Conservation (phyloP, 2,888 invertebrate species). For the Eupsilia transversa region DNA sequence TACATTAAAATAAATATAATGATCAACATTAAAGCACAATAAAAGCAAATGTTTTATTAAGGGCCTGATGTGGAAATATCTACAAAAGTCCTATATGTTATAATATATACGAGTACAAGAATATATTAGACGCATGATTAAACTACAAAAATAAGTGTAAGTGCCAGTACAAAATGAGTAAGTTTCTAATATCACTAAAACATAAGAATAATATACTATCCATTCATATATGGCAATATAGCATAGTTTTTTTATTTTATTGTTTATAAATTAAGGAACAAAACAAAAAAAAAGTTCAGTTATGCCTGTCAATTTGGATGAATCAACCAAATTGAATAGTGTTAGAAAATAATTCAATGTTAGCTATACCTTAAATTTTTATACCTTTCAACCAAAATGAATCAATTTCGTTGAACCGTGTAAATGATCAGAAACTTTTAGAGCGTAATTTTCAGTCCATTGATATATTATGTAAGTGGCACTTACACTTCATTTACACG, state of each 20-base stretch:
- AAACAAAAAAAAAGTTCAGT: too few species aligned
- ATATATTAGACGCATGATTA: slow-evolving; percentile 29
- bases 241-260: too few species aligned
- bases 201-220: not conserved
- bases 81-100: slow-evolving; percentile 11
- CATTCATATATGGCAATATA: not conserved
- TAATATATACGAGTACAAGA: slow-evolving; percentile 6
- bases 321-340: not conserved
- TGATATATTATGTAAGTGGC: not conserved
- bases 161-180: slow-evolving; percentile 4
- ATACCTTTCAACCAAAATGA: not conserved
- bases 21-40: not conserved
- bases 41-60: not conserved
- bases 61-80: not conserved
- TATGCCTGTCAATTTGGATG: not conserved
- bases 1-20: not conserved
- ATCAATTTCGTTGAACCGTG: not conserved
- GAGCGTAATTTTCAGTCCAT: not conserved
- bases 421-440: not conserved
- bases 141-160: not conserved
- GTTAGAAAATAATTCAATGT: not conserved
- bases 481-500: slow-evolving; percentile 2
- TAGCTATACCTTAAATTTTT: not conserved
- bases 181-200: slow-evolving; percentile 8
- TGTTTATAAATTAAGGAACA: too few species aligned